Base-by-base conservation (phyloP, 37 sponge, comb jelly and placozoan species). In the Petrosia ficiformis region DNA sequence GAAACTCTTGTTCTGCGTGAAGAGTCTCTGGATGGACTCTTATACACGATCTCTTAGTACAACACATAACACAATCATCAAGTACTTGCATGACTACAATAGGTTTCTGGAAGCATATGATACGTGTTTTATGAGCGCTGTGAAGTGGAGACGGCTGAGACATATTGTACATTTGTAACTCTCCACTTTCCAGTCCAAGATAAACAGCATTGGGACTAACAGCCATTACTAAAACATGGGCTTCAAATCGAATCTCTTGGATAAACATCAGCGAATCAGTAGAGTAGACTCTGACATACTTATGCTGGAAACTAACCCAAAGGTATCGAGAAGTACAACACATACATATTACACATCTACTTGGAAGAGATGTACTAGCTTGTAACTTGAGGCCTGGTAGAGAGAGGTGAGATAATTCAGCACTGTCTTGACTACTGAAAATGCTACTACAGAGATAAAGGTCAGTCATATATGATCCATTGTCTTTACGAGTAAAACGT, bases 251-350 rank as follows among this genome's bases (percentile, higher is more conserved):
- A 41, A 80, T 70, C 76, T 86, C 80, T 31, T 67, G 68, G 57
- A 80, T 69, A 56, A 61, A 75, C 21, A 75, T 34, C 1, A 80
- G 48, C 41, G 10, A 44, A 16, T n/a, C 24, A 41, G 57, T 39
- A 16, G 80, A 80, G 57, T 80, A 86, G 26, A 86, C 80, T 28
- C 67, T 68, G 5, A 86, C 71, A 31, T 42, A 74, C 35, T 74
- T 74, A 14, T 78, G 74, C 41, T 59, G 69, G 65, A 80, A 79
- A 39, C 86, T 86, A 41, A 86, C 76, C 86, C 86, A 86, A 4
- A 86, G 76, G 44, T 75, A 68, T 2, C 42, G 29, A 6, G 69
- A 57, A 0, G 80, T 60, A 57, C 86, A 86, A 30, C 80, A 70
- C 86, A 86, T 86, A 39, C 80, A 79, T 61, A 80, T 68, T 19